These are phyloP conservation scores for Hippoglossus hippoglossus DNA, from an alignment of 2,797 vertebrate genomes.

Conservation along the genomic window DNA sequence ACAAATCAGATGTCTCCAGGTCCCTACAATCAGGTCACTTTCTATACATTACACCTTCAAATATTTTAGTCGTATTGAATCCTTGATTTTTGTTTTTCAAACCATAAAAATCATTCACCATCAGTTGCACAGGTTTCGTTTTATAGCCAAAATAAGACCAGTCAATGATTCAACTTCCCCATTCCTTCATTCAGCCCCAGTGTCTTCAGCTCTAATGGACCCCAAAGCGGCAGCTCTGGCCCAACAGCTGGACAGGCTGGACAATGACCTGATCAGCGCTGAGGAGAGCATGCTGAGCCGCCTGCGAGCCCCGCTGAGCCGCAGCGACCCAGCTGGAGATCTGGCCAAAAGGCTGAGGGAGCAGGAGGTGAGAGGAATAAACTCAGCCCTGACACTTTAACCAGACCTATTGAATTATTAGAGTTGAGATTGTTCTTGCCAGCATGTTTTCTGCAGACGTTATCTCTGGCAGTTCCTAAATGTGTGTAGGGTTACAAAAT, in stretches of 20 bases:
- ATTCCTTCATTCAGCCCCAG: constrained; percentile 62
- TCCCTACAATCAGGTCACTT: constrained; percentile 72
- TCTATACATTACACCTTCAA: constrained; percentile 13
- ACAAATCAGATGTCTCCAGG: constrained; percentile 65
- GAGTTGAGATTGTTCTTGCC: background rate
- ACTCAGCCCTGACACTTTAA: background rate
- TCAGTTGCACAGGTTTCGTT: background rate
- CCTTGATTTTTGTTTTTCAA: background rate
- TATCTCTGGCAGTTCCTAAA: too few relatives aligned
- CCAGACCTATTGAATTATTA: background rate
- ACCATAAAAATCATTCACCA: background rate
- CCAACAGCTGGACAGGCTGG: constrained; percentile 84
- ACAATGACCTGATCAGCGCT: constrained; percentile 82
- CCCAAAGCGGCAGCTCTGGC: constrained; percentile 84
- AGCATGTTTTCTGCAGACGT: too few relatives aligned
- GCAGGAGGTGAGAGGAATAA: constrained; percentile 86
- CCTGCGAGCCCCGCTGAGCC: constrained; percentile 88
- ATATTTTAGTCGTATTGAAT: background rate
- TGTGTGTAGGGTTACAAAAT: too few relatives aligned
- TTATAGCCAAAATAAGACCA: background rate
- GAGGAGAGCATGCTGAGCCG: constrained; percentile 85
- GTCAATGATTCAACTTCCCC: background rate
- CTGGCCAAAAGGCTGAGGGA: constrained; percentile 87
- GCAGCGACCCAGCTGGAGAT: constrained; percentile 83
- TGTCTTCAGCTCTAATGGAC: constrained; percentile 73